Percentiles rank a stretch among this genome's conserved stretches.
Evolutionary conservation across 1,140 invertebrate species (phyloP).

Genomic region (Drosophila ficusphila): DNA sequence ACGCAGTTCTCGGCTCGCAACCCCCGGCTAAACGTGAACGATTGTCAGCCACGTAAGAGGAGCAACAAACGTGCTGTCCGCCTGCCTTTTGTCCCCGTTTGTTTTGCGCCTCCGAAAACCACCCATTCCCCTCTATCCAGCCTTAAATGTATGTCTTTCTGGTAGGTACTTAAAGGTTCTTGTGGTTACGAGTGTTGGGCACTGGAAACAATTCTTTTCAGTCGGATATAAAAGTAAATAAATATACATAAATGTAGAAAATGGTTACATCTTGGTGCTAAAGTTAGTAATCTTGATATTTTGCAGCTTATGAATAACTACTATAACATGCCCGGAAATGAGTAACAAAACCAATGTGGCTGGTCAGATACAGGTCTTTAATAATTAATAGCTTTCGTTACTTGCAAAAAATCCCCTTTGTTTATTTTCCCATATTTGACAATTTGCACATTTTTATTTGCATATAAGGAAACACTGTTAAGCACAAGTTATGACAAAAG

Average conservation of each 20-base stretch:
- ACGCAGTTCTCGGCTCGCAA: constrained; percentile 18
- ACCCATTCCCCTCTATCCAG: background rate
- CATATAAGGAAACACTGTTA: background rate
- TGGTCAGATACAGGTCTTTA: background rate
- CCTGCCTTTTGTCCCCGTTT: background rate
- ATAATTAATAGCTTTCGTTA: background rate
- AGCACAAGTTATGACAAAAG: background rate
- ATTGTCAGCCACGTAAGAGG: constrained; percentile 27
- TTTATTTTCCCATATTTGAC: background rate
- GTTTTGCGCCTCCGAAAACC: no score
- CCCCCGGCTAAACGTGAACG: constrained; percentile 1
- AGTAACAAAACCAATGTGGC: background rate
- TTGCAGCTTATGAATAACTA: no score
- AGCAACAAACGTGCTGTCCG: constrained; percentile 20
- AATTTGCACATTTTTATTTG: background rate
- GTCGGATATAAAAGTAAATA: no score
- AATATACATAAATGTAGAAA: no score
- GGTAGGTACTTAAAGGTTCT: background rate
- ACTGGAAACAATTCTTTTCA: no score
- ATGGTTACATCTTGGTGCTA: no score
- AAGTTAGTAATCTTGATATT: no score
- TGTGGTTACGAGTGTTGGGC: background rate
- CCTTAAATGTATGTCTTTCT: background rate
- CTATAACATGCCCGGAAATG: no score
- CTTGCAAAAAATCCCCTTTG: background rate